Evolutionary conservation across 35 echinoderm and acorn worm species (phyloP), one percentile per base, ranked within the genome.

Genomic region (Strongylocentrotus purpuratus): DNA sequence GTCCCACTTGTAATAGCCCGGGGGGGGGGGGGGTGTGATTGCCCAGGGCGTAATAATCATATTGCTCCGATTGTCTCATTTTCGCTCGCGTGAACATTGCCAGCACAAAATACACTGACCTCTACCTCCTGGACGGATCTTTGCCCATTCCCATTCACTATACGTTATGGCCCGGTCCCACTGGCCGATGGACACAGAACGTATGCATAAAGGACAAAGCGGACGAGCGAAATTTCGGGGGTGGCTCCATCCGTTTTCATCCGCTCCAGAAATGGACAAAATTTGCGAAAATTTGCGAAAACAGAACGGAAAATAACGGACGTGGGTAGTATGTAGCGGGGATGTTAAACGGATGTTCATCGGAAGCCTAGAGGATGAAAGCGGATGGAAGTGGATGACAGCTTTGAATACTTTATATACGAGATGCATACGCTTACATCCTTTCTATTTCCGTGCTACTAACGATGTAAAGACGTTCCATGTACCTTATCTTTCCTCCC

Each of bases 371-470:
- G 86, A 7, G 86, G 86, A 88, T 88, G 86, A 88, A 88, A 88
- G 86, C 86, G 86, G 86, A 88, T 88, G 86, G 86, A 88, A 88
- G 86, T 88, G 86, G 86, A 86, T 86, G n/a, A n/a, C n/a, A n/a
- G n/a, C n/a, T 86, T 48, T 48, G 59, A 88, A 88, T 88, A 88
- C 86, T 88, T 88, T 88, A 88, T 88, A 32, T 88, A 88, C 86
- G 86, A 88, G 86, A 31, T 88, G 86, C 86, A 88, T 88, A 88
- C 86, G 86, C 86, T 88, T 88, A 88, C 41, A 88, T 88, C 86
- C 86, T 88, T 33, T 88, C 86, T 88, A 88, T 88, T 88, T 88
- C 86, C 86, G 86, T 88, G 86, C 86, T 88, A 88, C 41, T 88
- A 88, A 88, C 86, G 86, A 88, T 88, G 86, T 88, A 88, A 9